These are phyloP conservation scores for Petrocephalus schoutedeni DNA, from an alignment of 2,797 vertebrate species.

Conservation along the genomic window DNA sequence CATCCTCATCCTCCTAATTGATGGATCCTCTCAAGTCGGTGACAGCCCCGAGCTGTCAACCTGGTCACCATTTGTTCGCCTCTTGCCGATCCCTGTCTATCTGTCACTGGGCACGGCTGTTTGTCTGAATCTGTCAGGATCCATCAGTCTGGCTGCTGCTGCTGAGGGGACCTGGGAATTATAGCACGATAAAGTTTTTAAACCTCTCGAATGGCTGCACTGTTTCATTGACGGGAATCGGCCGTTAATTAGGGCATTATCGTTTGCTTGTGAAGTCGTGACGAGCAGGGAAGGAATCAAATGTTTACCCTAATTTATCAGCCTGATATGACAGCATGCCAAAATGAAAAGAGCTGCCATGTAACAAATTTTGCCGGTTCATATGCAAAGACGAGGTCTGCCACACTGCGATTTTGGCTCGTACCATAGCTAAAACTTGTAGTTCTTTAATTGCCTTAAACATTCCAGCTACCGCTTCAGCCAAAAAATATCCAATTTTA, in stretches of 20 bases:
- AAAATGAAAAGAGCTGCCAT: background rate
- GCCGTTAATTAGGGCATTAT: conserved; percentile 26
- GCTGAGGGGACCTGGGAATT: conserved; percentile 17
- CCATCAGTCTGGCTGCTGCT: conserved; percentile 19
- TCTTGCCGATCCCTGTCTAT: conserved; percentile 30
- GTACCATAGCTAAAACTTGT: background rate
- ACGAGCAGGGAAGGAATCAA: background rate
- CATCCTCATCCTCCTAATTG: conserved; percentile 23
- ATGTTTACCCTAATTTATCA: background rate
- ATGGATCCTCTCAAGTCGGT: conserved; percentile 26
- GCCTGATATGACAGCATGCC: background rate
- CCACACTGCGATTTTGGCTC: background rate
- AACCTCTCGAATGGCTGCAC: conserved; percentile 22
- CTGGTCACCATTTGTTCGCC: conserved; percentile 33
- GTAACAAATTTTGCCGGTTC: background rate
- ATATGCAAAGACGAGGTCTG: background rate
- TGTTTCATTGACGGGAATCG: conserved; percentile 20
- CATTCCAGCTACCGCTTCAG: background rate
- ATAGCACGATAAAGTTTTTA: conserved; percentile 24
- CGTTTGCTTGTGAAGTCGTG: conserved; percentile 2
- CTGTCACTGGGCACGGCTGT: conserved; percentile 33
- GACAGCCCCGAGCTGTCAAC: conserved; percentile 27
- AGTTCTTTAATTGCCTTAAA: background rate
- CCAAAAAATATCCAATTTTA: background rate
- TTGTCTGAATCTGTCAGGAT: conserved; percentile 32